A percentile compares a stretch with the other conserved stretches of the same genome.
phyloP scores from a whole-genome alignment of 2,113 vertebrate genomes.

The Gorsachius goisagi region DNA sequence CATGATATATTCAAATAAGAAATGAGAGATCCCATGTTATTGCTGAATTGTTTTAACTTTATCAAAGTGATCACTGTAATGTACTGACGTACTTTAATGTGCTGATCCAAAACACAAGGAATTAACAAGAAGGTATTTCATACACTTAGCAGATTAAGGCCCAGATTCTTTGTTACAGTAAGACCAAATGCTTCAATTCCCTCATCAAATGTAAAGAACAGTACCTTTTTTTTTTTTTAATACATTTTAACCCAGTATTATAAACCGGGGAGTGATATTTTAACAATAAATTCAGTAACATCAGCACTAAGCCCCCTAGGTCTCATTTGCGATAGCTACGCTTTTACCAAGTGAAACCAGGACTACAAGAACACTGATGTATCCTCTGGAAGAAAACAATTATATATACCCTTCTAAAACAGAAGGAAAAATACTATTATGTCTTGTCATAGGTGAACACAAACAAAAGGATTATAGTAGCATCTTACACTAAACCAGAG shows the following conservation, averaged over 20 bases:
- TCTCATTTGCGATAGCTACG: not conserved
- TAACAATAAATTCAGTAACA: not conserved
- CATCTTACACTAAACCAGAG: not conserved
- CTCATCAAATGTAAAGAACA: not conserved
- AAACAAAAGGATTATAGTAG: not conserved
- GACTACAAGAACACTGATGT: not conserved
- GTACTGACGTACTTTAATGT: not conserved
- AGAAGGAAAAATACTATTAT: not conserved
- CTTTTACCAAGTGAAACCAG: not conserved
- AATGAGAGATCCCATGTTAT: not conserved
- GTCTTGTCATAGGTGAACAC: not conserved
- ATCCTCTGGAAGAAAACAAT: not conserved
- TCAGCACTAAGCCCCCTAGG: not conserved
- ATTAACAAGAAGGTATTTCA: rapidly evolving
- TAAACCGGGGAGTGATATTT: not conserved
- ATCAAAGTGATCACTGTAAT: rapidly evolving
- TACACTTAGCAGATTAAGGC: not conserved
- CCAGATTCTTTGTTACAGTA: not conserved
- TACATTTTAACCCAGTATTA: not conserved
- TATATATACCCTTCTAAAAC: not conserved
- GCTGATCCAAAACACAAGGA: not conserved
- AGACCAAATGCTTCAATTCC: not conserved
- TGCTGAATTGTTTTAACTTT: not conserved
- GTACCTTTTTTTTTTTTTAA: not conserved
- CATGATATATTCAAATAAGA: not conserved